phyloP scores from a whole-genome alignment of 2,888 invertebrate genomes.

The Ichneumoninae sp. region DNA sequence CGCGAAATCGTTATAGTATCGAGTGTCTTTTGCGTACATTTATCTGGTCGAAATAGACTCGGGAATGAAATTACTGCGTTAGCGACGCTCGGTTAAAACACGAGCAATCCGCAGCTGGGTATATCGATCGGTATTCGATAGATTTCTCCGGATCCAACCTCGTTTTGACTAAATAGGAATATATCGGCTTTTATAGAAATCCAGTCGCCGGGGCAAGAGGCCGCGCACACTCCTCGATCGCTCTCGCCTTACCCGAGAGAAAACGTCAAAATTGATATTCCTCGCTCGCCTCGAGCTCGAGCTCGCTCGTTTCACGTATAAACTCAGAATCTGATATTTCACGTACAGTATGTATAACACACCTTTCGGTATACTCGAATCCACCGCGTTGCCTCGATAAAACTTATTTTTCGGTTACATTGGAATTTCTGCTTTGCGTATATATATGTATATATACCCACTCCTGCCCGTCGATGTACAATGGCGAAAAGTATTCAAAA shows the following conservation, averaged over 20 bases:
- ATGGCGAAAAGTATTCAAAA: not conserved
- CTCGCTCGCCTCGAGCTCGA: conserved; percentile 76
- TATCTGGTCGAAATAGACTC: conserved; percentile 45
- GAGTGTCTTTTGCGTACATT: conserved; percentile 54
- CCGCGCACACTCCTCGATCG: conserved; percentile 42
- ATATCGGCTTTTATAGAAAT: conserved; percentile 79
- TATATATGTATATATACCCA: not conserved
- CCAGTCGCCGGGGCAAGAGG: conserved; percentile 62
- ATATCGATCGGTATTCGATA: conserved; percentile 80
- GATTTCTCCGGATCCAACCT: conserved; percentile 80
- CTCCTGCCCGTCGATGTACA: not conserved
- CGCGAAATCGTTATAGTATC: conserved; percentile 38
- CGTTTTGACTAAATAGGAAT: conserved; percentile 81
- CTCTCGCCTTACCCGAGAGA: conserved; percentile 64
- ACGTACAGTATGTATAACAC: conserved; percentile 60
- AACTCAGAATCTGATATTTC: conserved; percentile 82
- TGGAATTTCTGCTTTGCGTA: not conserved
- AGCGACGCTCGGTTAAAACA: conserved; percentile 22
- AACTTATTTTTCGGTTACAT: conserved; percentile 2
- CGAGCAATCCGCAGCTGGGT: conserved; percentile 61
- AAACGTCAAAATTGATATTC: conserved; percentile 83
- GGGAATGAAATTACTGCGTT: conserved; percentile 14
- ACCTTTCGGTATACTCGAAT: not conserved
- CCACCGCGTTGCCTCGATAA: not conserved
- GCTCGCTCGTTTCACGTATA: conserved; percentile 72